phyloP scores from a whole-genome alignment of 2,797 vertebrate species.

The Octomys mimax region DNA sequence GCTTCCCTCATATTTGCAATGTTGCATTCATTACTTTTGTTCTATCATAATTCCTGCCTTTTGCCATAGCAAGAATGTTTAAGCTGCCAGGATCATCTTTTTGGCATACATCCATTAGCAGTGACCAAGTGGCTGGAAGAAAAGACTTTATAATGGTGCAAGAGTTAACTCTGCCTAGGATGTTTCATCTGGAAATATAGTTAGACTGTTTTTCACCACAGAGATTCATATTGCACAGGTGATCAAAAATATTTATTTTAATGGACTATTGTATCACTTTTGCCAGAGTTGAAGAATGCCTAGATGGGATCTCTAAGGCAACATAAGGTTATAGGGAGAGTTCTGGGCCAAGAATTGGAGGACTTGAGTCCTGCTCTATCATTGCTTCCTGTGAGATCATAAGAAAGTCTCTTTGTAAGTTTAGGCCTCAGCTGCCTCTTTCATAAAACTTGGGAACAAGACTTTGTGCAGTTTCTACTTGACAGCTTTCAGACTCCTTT shows the following conservation, averaged over 20 bases:
- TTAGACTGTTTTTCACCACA: constrained; percentile 37
- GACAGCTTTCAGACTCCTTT: background rate
- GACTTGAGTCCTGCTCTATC: background rate
- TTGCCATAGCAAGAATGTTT: background rate
- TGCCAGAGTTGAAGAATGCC: constrained; percentile 57
- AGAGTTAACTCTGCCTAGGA: constrained; percentile 54
- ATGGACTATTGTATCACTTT: constrained; percentile 50
- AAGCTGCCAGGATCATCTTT: background rate
- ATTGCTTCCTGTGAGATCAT: rapidly evolving
- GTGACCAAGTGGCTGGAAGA: background rate
- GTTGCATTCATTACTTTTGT: background rate
- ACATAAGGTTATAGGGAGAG: background rate
- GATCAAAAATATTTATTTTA: constrained; percentile 53
- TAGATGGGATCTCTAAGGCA: constrained; percentile 11
- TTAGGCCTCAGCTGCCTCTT: background rate
- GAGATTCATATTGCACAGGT: constrained; percentile 49
- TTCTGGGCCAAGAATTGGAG: background rate
- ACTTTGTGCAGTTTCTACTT: background rate
- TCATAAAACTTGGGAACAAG: background rate
- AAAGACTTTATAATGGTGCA: background rate
- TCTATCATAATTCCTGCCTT: background rate
- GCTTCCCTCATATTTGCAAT: background rate
- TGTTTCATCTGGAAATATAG: constrained; percentile 44
- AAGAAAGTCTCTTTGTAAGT: background rate
- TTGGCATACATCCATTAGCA: background rate